Percentiles rank a stretch among this genome's conserved stretches.
Evolutionary conservation across 2,113 vertebrate genomes (phyloP).

Genomic region (Psephotus haematonotus): DNA sequence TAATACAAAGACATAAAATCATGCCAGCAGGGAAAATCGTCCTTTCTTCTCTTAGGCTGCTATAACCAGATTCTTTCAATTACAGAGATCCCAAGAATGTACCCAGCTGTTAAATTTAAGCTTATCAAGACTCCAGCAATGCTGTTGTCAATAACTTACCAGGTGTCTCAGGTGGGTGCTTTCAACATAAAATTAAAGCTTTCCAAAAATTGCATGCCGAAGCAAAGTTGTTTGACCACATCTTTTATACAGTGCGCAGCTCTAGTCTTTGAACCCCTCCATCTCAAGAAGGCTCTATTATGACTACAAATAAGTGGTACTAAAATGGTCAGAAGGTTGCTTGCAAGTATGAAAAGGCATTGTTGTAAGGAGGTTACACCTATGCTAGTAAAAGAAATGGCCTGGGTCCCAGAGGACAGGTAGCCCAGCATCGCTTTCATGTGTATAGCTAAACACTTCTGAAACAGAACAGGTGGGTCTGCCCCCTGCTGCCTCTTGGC

Average conservation of each 20-base stretch:
- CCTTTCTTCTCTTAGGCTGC: neutral
- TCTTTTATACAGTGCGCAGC: neutral
- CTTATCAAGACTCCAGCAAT: neutral
- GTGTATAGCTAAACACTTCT: neutral
- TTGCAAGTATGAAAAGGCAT: neutral
- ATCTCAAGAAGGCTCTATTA: neutral
- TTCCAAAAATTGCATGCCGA: neutral
- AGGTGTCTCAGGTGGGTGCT: neutral
- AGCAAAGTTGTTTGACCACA: neutral
- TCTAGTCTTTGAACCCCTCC: neutral
- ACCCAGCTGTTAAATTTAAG: neutral
- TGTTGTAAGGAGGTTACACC: neutral
- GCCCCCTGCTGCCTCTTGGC: neutral
- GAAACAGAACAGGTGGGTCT: neutral
- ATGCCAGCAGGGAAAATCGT: neutral
- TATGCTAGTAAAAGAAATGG: neutral
- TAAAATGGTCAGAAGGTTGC: neutral
- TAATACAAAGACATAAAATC: constrained; percentile 17
- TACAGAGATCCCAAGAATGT: neutral
- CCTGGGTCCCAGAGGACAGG: neutral
- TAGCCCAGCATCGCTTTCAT: neutral
- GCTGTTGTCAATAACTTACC: neutral
- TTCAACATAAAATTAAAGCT: neutral
- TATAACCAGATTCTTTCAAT: constrained; percentile 9
- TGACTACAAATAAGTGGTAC: neutral